phyloP scores from a whole-genome alignment of 2,888 invertebrate genomes.

The Dynastes maya region DNA sequence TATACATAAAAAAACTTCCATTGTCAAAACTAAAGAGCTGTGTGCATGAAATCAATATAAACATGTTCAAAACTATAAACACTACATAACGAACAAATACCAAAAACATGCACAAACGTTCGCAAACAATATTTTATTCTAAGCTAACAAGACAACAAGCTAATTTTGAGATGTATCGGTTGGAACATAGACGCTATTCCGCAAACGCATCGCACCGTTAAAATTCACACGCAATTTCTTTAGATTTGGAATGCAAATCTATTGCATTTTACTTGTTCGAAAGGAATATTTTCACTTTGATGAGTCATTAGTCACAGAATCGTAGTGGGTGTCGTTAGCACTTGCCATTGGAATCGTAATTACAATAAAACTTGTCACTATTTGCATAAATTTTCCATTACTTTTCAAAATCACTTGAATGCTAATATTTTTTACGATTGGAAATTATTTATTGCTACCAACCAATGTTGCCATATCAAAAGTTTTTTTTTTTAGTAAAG shows the following conservation, averaged over 20 bases:
- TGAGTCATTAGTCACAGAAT: no score
- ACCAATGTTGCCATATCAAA: no score
- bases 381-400: no score
- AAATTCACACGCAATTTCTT: background rate
- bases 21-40: constrained; percentile 7
- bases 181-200: background rate
- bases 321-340: no score
- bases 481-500: no score
- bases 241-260: background rate
- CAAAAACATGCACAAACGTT: constrained; percentile 23
- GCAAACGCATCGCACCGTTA: constrained; percentile 20
- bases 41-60: background rate
- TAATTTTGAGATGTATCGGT: constrained; percentile 33
- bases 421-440: no score
- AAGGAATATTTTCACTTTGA: no score
- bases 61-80: constrained; percentile 1
- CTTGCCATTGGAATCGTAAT: no score
- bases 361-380: no score
- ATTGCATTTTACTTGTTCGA: no score
- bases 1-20: background rate
- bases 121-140: constrained; percentile 9
- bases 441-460: no score
- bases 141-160: constrained; percentile 32
- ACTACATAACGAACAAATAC: constrained; percentile 27
- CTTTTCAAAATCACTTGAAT: no score